Base-by-base conservation (phyloP, 2,797 vertebrate genomes). In the Hemibagrus guttatus region DNA sequence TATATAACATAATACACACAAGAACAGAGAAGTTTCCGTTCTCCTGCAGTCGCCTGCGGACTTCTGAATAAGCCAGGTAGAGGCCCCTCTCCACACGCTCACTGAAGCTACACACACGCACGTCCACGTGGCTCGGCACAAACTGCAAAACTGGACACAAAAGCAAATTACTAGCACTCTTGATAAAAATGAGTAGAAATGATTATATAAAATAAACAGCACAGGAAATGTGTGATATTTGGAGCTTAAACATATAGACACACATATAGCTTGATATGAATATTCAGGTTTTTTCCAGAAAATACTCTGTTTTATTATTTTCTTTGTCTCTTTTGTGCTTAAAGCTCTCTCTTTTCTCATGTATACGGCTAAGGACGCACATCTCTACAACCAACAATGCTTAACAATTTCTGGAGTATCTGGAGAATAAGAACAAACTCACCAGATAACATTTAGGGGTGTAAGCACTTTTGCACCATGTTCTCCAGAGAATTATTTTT, bases 61-160 rank as follows among this genome's bases (percentile, higher is more conserved):
- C 96, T 93, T 99, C 97, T 0, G 91, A 85, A 42, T 97, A 97
- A 0, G 98, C 98, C 88, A 95, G 93, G 42, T 90, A 91, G 87
- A 99, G 94, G 16, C 98, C 98, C 35, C 93, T 96, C 94, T 99
- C 97, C 0, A 99, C 94, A 6, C 93, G 96, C 89, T 96, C 96
- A 23, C 96, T 98, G 82, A 99, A 99, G 94, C 95, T 97, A 85
- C 98, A 99, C 86, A 98, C 93, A 5, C 97, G 92, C 35, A 97
- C 90, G 28, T 99, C 98, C 59, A 98, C 91, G 0, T 96, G 96
- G 42, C 93, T 91, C n/a, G 98, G 98, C 74, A 99, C 97, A 87
- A 99, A 99, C 95, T 99, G 98, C 89, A 99, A 96, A 59, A 99
- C 97, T 97, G 91, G n/a, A 87, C 31, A 17, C 61, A 54, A 86